phyloP scores from a whole-genome alignment of 2,888 invertebrate species.

The Podabrus alpinus region DNA sequence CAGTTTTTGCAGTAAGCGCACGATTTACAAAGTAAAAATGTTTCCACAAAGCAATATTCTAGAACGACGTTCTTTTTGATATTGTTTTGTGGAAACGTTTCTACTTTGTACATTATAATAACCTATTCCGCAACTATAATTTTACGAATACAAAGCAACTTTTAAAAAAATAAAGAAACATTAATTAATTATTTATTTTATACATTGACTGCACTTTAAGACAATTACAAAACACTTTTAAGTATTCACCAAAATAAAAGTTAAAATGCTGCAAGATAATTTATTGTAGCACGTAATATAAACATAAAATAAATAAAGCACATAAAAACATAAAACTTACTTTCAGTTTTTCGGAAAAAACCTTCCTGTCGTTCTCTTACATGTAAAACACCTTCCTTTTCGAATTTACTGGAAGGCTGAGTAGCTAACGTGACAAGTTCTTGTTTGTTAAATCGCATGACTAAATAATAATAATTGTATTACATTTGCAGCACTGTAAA shows the following conservation, averaged over 20 bases:
- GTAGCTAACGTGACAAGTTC: slow-evolving; percentile 84
- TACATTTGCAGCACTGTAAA: slow-evolving; percentile 13
- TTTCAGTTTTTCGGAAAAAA: slow-evolving; percentile 88
- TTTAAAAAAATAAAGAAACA: background rate
- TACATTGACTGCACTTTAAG: background rate
- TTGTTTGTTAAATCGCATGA: slow-evolving; percentile 89
- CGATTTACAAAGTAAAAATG: too few species aligned
- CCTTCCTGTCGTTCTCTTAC: slow-evolving; percentile 89
- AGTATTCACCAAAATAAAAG: background rate
- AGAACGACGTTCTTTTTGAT: too few species aligned
- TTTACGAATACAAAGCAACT: too few species aligned
- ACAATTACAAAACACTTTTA: background rate
- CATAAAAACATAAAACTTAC: slow-evolving; percentile 62
- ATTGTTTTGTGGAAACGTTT: too few species aligned
- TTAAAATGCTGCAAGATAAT: background rate
- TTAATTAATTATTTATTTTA: background rate
- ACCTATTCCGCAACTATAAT: too few species aligned
- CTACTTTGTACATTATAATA: too few species aligned
- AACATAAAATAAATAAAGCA: background rate
- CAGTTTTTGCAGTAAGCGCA: too few species aligned
- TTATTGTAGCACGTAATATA: background rate
- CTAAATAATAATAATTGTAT: slow-evolving; percentile 18
- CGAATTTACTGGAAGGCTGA: slow-evolving; percentile 85
- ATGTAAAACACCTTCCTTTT: slow-evolving; percentile 87
- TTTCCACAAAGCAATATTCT: too few species aligned